A percentile compares a stretch with the other conserved stretches of the same genome.
Conservation (phyloP, 2,113 vertebrate species). For the Anthoscopus minutus region DNA sequence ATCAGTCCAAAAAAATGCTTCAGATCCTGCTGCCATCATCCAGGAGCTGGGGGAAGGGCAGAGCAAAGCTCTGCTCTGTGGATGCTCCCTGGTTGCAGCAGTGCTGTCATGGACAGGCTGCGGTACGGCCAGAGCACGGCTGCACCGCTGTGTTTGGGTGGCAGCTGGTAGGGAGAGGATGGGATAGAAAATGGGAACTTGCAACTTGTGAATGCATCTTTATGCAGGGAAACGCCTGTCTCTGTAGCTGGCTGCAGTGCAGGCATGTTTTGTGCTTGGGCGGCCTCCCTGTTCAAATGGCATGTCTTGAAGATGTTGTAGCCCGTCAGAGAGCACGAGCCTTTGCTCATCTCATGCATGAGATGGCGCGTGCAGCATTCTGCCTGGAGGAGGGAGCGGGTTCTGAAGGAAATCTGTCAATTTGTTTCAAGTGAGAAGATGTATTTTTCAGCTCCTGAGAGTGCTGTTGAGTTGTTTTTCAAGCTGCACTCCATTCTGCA, state of each 20-base stretch:
- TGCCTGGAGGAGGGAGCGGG: constrained; percentile 32
- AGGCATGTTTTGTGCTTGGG: not conserved
- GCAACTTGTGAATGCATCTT: not conserved
- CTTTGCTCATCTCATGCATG: constrained; percentile 17
- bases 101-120: not conserved
- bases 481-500: constrained; percentile 23
- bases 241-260: not conserved
- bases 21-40: not conserved
- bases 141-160: not conserved
- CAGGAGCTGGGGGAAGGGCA: constrained; percentile 13
- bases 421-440: constrained; percentile 22
- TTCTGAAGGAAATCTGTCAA: constrained; percentile 62
- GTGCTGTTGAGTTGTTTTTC: constrained; percentile 58
- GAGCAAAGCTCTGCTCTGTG: not conserved
- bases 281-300: not conserved
- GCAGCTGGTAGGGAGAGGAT: not conserved
- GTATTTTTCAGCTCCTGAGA: constrained; percentile 50
- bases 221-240: not conserved
- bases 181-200: not conserved
- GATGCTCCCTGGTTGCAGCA: not conserved
- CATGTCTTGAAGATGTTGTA: not conserved
- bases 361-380: constrained; percentile 18
- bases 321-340: not conserved
- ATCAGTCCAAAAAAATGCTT: not conserved
- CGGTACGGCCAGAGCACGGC: not conserved